Conservation (phyloP, 2,113 vertebrate genomes). For the Lipophrys pholis region DNA sequence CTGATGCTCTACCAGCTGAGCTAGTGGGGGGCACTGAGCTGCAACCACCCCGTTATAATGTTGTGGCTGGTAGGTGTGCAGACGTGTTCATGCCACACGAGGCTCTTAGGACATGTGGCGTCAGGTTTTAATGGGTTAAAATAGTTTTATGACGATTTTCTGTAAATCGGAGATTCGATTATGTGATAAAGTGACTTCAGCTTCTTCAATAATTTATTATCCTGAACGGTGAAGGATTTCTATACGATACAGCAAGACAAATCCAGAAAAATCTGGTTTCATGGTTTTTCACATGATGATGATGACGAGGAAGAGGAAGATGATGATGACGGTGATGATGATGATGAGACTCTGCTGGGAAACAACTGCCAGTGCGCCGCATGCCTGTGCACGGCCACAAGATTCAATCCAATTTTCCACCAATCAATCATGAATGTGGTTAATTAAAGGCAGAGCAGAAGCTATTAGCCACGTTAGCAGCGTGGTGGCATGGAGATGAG, state of each 20-base stretch:
- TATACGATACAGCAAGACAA: background rate
- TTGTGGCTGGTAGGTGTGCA: too few species aligned
- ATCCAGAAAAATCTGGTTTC: background rate
- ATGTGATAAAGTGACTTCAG: background rate
- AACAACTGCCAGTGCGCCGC: conserved; percentile 21
- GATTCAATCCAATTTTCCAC: conserved; percentile 60
- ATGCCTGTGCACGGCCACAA: background rate
- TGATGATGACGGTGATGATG: background rate
- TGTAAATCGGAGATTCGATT: background rate
- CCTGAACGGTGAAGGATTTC: background rate
- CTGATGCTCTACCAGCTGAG: too few species aligned
- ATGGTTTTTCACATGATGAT: conserved; percentile 10
- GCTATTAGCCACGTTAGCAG: conserved; percentile 50
- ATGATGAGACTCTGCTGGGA: background rate
- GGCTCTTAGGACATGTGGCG: too few species aligned
- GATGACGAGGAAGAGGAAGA: background rate
- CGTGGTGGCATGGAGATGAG: conserved; percentile 26
- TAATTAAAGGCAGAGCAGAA: conserved; percentile 63
- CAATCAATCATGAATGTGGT: conserved; percentile 55
- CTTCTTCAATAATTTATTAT: background rate
- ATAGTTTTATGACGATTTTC: background rate
- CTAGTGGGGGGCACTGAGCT: too few species aligned
- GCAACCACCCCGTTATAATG: too few species aligned
- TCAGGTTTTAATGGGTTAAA: background rate
- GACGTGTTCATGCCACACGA: too few species aligned